Evolutionary conservation across 2,113 vertebrate genomes (phyloP).

Genomic region (Crypturellus undulatus): DNA sequence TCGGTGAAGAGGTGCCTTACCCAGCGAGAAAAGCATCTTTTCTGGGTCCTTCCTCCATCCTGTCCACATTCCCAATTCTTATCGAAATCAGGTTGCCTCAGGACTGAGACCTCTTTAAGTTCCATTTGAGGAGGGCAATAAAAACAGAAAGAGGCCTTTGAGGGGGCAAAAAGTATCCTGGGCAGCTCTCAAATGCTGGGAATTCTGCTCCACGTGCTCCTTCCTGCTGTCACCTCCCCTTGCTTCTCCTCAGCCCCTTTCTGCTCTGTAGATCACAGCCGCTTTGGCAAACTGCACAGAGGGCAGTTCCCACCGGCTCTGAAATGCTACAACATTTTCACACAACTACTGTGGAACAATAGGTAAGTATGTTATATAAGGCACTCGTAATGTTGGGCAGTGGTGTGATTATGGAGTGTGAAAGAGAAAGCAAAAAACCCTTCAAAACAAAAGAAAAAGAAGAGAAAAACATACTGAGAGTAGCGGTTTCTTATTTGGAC

Average conservation of each 20-base stretch:
- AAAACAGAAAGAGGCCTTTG: background rate
- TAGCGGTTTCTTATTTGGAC: background rate
- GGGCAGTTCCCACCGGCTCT: background rate
- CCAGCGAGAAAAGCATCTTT: background rate
- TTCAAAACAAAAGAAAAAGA: background rate
- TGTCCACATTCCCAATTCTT: conserved; percentile 29
- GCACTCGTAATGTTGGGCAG: background rate
- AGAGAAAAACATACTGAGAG: background rate
- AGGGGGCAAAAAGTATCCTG: background rate
- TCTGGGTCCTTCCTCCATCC: background rate
- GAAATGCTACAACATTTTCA: background rate
- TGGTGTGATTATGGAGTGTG: background rate
- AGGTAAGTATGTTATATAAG: background rate
- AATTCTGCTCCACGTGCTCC: background rate
- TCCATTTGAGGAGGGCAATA: background rate
- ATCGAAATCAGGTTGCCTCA: conserved; percentile 5
- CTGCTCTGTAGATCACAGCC: background rate
- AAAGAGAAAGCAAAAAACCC: background rate
- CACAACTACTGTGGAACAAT: background rate
- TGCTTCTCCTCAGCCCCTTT: background rate
- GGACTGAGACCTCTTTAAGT: background rate
- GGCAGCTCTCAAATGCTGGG: background rate
- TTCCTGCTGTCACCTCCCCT: background rate
- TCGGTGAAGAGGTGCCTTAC: background rate
- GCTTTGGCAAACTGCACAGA: background rate